These are phyloP conservation scores for Drosophila austrosaltans DNA, from an alignment of 2,888 invertebrate genomes.

Conservation along the genomic window DNA sequence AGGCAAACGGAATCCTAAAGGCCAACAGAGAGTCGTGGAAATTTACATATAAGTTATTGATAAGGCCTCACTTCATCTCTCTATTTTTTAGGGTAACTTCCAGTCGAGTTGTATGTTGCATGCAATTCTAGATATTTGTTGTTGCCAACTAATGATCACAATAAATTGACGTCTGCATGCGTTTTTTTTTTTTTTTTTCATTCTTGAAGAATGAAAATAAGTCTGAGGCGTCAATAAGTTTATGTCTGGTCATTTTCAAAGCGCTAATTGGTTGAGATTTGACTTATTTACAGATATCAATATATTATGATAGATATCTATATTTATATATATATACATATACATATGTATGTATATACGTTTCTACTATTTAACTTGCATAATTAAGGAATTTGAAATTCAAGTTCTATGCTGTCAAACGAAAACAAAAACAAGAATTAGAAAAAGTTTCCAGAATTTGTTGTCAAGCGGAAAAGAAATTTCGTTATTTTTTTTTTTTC, in stretches of 20 bases:
- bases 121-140: background rate
- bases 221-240: constrained; percentile 29
- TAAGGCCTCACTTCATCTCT: no score
- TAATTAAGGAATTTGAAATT: background rate
- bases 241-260: constrained; percentile 19
- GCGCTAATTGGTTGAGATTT: constrained; percentile 41
- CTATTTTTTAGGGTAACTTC: background rate
- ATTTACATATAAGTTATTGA: no score
- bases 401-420: background rate
- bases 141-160: constrained; percentile 35
- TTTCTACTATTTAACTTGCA: background rate
- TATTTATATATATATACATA: background rate
- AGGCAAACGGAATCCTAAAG: no score
- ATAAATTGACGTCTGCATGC: constrained; percentile 35
- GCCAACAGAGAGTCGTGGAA: no score
- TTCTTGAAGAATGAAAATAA: background rate
- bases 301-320: background rate
- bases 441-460: background rate
- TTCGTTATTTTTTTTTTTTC: no score
- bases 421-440: background rate
- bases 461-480: constrained; percentile 7
- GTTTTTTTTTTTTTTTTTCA: constrained; percentile 11
- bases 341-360: background rate
- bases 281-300: background rate
- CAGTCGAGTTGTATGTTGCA: background rate